Evolutionary conservation across 1,140 invertebrate genomes (phyloP), one percentile per base, ranked within the genome.

Genomic region (Melanaphis sacchari): DNA sequence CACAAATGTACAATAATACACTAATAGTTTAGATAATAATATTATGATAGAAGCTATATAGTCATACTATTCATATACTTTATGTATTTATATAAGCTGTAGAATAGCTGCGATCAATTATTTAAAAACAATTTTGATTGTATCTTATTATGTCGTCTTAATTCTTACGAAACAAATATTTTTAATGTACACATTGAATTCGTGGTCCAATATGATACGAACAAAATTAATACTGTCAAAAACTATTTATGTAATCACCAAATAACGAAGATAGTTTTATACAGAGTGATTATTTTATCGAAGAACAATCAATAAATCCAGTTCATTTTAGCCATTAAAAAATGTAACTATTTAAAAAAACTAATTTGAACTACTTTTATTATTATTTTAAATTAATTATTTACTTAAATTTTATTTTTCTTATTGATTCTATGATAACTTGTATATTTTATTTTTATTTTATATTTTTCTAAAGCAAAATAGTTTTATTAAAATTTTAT

Each of bases 91-190:
- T n/a, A n/a, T n/a, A n/a, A n/a, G n/a, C n/a, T n/a, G n/a, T n/a
- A n/a, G n/a, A n/a, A n/a, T n/a, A 66, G 9, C 40, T 40, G 82
- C 22, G n/a, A 88, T 49, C 85, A 88, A 88, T 88, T n/a, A 46
- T 88, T 88, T 46, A 49, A 46, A 43, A 26, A 46, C 11, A 88
- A 88, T 46, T 9, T n/a, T 43, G 85, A 88, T 88, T 85, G 43
- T 88, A 49, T 46, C 18, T 22, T 36, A 87, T 88, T 88, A 46
- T 46, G 31, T 88, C 43, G 1, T 49, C 6, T 49, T 36, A 43
- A 85, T 85, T 85, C 84, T 85, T 85, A 85, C 84, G 84, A 85
- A 41, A 41, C 40, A 26, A 21, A 85, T 85, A 85, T 85, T 43
- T 85, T 11, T 43, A 85, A 85, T 43, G 40, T 85, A 41, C 40